Percentiles rank a stretch among this genome's conserved stretches.
Conservation (phyloP, 2,113 vertebrate genomes). For the Amphiprion percula region DNA sequence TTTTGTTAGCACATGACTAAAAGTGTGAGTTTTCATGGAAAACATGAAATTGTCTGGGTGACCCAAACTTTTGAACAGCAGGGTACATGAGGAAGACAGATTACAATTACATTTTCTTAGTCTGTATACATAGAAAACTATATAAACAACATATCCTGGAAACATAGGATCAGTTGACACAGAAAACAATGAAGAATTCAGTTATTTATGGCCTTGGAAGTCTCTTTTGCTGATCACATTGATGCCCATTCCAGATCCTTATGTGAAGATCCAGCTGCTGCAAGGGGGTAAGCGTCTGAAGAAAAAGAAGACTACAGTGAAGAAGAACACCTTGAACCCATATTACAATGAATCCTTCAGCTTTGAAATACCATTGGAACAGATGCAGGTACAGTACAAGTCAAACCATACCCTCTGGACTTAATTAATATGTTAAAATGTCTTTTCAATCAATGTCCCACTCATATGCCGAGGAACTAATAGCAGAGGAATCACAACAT, state of each 20-base stretch:
- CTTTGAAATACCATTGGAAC: slow-evolving; percentile 98
- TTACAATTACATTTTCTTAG: not conserved
- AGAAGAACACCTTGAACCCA: slow-evolving; percentile 98
- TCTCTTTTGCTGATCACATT: slow-evolving; percentile 16
- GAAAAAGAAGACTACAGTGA: slow-evolving; percentile 99
- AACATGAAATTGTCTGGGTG: too few species aligned
- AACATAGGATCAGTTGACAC: not conserved
- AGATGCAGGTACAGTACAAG: slow-evolving; percentile 91
- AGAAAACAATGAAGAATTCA: too few species aligned
- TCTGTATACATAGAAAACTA: not conserved
- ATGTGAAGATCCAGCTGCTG: slow-evolving; percentile 98
- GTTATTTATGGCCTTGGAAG: not conserved
- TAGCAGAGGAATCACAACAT: not conserved
- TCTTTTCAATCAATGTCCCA: not conserved
- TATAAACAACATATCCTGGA: not conserved
- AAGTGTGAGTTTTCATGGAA: too few species aligned
- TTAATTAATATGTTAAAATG: not conserved
- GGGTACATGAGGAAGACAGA: too few species aligned
- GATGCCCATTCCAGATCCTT: slow-evolving; percentile 88
- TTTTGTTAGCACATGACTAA: too few species aligned
- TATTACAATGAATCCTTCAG: slow-evolving; percentile 99
- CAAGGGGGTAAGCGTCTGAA: slow-evolving; percentile 97
- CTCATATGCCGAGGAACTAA: not conserved
- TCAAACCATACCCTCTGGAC: not conserved
- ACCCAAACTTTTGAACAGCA: too few species aligned